Evolutionary conservation across 2,113 vertebrate genomes (phyloP).

Genomic region (Megalops atlanticus): DNA sequence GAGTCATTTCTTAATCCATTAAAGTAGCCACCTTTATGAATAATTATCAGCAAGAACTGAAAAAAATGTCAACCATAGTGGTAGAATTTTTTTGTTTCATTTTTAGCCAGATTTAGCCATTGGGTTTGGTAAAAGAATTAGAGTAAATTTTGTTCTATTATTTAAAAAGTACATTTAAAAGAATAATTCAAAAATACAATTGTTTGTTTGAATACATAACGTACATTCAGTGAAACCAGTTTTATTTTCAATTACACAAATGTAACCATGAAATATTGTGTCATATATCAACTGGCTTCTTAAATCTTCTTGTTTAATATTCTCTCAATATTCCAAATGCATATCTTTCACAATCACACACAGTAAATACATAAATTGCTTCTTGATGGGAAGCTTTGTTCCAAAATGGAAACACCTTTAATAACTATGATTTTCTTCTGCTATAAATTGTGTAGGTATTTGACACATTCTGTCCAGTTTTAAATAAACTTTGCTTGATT

Average conservation of each 20-base stretch:
- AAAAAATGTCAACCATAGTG: constrained; percentile 21
- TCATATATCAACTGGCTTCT: background rate
- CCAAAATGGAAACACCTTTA: constrained; percentile 30
- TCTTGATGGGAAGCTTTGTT: constrained; percentile 34
- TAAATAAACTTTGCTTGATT: constrained; percentile 54
- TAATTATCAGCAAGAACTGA: constrained; percentile 20
- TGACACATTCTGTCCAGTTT: constrained; percentile 40
- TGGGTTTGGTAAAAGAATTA: background rate
- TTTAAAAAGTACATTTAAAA: background rate
- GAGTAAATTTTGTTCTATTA: background rate
- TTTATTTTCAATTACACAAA: background rate
- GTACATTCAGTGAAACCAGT: background rate
- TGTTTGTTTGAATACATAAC: background rate
- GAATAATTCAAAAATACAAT: background rate
- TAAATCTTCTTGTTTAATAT: constrained; percentile 11
- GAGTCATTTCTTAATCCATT: constrained; percentile 36
- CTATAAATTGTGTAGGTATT: constrained; percentile 44
- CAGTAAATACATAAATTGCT: constrained; percentile 34
- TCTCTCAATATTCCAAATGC: constrained; percentile 32
- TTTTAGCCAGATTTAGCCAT: background rate
- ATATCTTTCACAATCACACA: constrained; percentile 37
- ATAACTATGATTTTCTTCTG: constrained; percentile 14
- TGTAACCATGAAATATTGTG: background rate
- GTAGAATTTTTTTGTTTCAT: constrained; percentile 26
- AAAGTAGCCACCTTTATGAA: constrained; percentile 28